Conservation (phyloP, 2,888 invertebrate species). For the Diadegma fenestrale region DNA sequence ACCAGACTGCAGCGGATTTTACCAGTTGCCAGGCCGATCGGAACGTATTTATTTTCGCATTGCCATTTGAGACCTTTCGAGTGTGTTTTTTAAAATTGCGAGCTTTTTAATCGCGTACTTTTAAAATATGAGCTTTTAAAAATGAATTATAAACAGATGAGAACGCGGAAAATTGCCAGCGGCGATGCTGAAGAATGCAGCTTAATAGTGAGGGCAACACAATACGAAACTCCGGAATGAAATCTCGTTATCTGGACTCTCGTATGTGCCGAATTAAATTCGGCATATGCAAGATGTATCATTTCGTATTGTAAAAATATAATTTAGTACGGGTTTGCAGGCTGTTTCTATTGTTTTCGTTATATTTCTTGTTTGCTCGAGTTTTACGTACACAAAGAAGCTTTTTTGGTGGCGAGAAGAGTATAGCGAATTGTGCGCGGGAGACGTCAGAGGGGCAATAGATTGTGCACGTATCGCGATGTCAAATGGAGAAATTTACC, state of each 20-base stretch:
- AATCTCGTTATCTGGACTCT: background rate
- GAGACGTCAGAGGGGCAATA: constrained; percentile 1
- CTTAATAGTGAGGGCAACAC: background rate
- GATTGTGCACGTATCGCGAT: constrained; percentile 31
- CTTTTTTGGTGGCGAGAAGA: background rate
- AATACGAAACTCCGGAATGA: background rate
- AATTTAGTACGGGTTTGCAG: background rate
- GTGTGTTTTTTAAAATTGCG: too few relatives aligned
- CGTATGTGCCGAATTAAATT: background rate
- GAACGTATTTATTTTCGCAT: background rate
- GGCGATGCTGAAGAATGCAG: too few relatives aligned
- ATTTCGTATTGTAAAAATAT: background rate
- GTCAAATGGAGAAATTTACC: constrained; percentile 60
- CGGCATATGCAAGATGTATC: background rate
- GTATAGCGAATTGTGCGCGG: background rate
- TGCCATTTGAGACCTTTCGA: background rate
- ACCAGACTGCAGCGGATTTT: background rate
- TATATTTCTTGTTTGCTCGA: background rate
- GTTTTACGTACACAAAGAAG: background rate
- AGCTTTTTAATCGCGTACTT: too few relatives aligned
- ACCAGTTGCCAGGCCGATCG: background rate
- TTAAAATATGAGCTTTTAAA: too few relatives aligned
- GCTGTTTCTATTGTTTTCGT: background rate
- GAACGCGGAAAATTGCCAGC: too few relatives aligned
- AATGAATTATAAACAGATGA: too few relatives aligned